Evolutionary conservation across 2,888 invertebrate species (phyloP), one percentile per base, ranked within the genome.

Genomic region (Atrina japonica): DNA sequence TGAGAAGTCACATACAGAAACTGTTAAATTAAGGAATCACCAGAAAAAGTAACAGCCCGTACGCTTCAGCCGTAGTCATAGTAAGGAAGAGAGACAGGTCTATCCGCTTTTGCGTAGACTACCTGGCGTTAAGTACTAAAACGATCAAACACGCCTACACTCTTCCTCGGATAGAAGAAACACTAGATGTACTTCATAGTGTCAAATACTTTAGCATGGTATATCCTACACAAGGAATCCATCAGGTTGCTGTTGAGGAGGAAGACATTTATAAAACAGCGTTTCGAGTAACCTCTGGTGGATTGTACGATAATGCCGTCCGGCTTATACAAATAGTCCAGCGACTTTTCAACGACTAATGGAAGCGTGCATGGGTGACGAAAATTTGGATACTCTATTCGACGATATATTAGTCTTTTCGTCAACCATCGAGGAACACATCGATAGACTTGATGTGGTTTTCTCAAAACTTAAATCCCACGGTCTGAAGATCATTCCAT

Each of bases 351-450:
- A 70, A 60, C 23, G 77, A 3, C 25, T 80, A 11, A 76, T 82
- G 78, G 71, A 79, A 7, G 56, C 27, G 11, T 58, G 49, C n/a
- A 52, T 79, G 40, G 65, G 59, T 25, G 80, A 77, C n/a, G 53
- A 61, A 18, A 77, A 65, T n/a, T 71, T 80, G 47, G 60, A 78
- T 21, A 55, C 50, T 5, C 30, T 72, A 2, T 21, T 78, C 43
- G 81, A 78, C 52, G 80, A 81, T 35, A 70, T 82, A 43, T 59
- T 77, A 11, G 71, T n/a, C n/a, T n/a, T n/a, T n/a, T n/a, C n/a
- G n/a, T n/a, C n/a, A n/a, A n/a, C n/a, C n/a, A 45, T 66, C 7
- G 43, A 29, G 6, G 65, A 64, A 35, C 70, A 67, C 35, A 45
- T 70, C 5, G 35, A 56, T 3, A 30, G 56, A 56, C 30, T 56